Base-by-base conservation (phyloP, 92 coral and sea anemone genomes). In the Virgularia gustaviana region DNA sequence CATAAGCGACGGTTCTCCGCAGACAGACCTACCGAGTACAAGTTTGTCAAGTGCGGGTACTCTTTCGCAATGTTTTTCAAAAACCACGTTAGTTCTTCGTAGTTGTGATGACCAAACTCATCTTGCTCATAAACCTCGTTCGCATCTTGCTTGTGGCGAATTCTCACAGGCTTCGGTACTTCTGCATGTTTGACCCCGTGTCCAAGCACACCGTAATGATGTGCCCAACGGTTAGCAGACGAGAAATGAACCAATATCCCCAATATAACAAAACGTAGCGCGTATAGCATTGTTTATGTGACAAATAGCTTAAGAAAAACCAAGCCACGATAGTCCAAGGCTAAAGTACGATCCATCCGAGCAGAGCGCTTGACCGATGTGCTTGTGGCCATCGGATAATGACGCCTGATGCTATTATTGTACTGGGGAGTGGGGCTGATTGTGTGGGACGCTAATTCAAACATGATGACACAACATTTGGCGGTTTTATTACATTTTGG, bases 81-180 rank as follows among this genome's bases (percentile, higher is more conserved):
- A 16, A 94, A 76, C 99, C 99, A 94, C 32, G 99, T 94, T 90
- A 94, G 78, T 77, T 94, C 99, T 74, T 94, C 96, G 71, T 94
- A 94, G 71, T 94, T 87, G 70, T 94, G 99, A 37, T 89, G 99
- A 39, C 83, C 67, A 71, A 94, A 94, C 58, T 68, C 75, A 18
- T 68, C 60, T 35, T 49, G 60, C 41, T 68, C 36, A 1, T 24
- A 33, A 23, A 44, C 51, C n/a, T 25, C 49, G 35, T 27, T 32
- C 29, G 20, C 23, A 18, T 8, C 2, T 4, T 36, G 23, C 0
- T 44, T 37, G 18, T 68, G 45, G 20, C 51, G 45, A 16, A 43
- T 8, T 9, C 35, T 5, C 22, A 3, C 15, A 18, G 47, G 34
- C 36, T 18, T 68, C 45, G 60, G 4, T 28, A 1, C 6, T 9